Evolutionary conservation across 2,113 vertebrate genomes (phyloP).

Genomic region (Sardina pilchardus): DNA sequence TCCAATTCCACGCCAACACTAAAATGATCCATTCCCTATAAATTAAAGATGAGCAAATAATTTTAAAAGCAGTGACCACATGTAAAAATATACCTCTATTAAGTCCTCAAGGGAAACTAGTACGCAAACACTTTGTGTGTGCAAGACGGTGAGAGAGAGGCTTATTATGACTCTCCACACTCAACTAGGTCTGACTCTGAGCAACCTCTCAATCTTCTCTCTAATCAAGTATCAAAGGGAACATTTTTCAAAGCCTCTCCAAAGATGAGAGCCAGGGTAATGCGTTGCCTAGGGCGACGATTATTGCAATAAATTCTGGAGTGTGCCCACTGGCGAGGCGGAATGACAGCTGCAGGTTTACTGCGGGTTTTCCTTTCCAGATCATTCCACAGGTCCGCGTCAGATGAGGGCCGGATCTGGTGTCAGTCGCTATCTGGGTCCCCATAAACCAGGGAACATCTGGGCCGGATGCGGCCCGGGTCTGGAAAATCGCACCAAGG

Average conservation of each 20-base stretch:
- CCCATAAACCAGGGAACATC: too few species aligned
- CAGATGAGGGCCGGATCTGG: background rate
- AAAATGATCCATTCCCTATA: too few species aligned
- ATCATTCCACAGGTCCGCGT: background rate
- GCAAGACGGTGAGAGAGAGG: background rate
- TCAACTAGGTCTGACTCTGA: background rate
- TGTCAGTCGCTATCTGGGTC: background rate
- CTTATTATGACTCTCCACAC: background rate
- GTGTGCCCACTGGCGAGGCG: conserved; percentile 38
- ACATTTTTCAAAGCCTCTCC: conserved; percentile 64
- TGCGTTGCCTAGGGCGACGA: conserved; percentile 64
- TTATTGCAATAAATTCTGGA: conserved; percentile 67
- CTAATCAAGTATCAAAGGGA: conserved; percentile 73
- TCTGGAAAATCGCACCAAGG: background rate
- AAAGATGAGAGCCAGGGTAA: conserved; percentile 66
- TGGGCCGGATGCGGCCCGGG: too few species aligned
- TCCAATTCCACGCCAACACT: too few species aligned
- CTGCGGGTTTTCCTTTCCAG: background rate
- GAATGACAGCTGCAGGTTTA: conserved; percentile 34
- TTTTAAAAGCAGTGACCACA: background rate
- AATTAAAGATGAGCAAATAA: too few species aligned
- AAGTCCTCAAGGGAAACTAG: background rate
- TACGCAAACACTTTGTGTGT: background rate
- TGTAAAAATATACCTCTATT: background rate
- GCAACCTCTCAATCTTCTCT: conserved; percentile 54